A percentile compares a stretch with the other conserved stretches of the same genome.
phyloP scores from a whole-genome alignment of 2,797 vertebrate species.

The Crenuchus spilurus region DNA sequence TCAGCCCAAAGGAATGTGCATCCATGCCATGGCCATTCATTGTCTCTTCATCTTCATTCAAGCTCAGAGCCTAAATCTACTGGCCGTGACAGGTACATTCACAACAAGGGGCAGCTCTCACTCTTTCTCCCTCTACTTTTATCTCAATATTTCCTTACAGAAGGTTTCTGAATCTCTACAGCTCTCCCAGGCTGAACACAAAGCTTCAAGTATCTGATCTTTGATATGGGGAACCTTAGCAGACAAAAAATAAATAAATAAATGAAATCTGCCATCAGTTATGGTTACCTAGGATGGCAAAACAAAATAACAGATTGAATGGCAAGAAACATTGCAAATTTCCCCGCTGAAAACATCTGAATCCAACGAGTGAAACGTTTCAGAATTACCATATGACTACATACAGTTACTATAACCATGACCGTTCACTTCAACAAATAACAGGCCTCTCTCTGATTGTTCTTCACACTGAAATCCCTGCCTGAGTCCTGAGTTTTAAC shows the following conservation, averaged over 20 bases:
- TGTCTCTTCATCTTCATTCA: slow-evolving; percentile 48
- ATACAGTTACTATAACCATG: too few species aligned
- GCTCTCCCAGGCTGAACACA: background rate
- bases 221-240: background rate
- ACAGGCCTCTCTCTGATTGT: too few species aligned
- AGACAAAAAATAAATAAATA: background rate
- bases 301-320: too few species aligned
- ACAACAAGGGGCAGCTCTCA: slow-evolving; percentile 28
- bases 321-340: too few species aligned
- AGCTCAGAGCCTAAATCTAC: slow-evolving; percentile 51
- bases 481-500: background rate
- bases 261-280: background rate
- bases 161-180: background rate
- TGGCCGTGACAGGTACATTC: slow-evolving; percentile 54
- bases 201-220: background rate
- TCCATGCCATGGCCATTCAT: slow-evolving; percentile 55
- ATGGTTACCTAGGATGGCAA: too few species aligned
- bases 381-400: too few species aligned
- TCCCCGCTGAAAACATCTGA: too few species aligned
- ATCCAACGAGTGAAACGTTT: too few species aligned
- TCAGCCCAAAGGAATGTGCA: slow-evolving; percentile 61
- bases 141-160: background rate
- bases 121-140: background rate
- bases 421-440: too few species aligned
- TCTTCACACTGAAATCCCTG: too few species aligned